These are phyloP conservation scores for Eristalis tenax DNA, from an alignment of 2,888 invertebrate species.

Conservation along the genomic window DNA sequence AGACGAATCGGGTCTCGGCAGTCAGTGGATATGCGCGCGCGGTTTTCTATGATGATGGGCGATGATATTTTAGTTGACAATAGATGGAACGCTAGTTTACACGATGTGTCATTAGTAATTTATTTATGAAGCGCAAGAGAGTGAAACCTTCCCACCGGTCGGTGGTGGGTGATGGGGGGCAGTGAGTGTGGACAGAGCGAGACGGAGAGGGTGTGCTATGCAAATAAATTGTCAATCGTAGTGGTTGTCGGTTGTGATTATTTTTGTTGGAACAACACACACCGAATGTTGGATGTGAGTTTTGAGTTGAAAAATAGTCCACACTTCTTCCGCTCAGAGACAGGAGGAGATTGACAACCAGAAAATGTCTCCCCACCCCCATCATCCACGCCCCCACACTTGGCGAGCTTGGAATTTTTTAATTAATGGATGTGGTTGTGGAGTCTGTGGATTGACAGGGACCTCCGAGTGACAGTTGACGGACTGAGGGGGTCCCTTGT, in stretches of 20 bases:
- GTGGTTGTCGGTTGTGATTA: slow-evolving; percentile 32
- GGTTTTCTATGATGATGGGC: slow-evolving; percentile 38
- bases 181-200: not conserved
- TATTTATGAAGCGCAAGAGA: slow-evolving; percentile 55
- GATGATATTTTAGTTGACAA: slow-evolving; percentile 67
- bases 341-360: not conserved
- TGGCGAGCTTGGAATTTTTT: not conserved
- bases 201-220: slow-evolving; percentile 40
- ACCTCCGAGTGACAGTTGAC: no score
- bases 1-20: not conserved
- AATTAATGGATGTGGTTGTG: not conserved
- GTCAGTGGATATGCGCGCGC: not conserved
- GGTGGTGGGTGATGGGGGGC: no score
- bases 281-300: not conserved
- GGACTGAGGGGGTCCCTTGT: no score
- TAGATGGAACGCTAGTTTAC: slow-evolving; percentile 67
- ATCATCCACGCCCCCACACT: not conserved
- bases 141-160: not conserved
- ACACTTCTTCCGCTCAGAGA: not conserved
- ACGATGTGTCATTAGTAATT: slow-evolving; percentile 69
- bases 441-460: no score
- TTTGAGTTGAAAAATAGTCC: not conserved
- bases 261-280: slow-evolving; percentile 27
- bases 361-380: not conserved
- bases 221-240: slow-evolving; percentile 58